Conservation (phyloP, 1,140 invertebrate species). For the Orussus abietinus region DNA sequence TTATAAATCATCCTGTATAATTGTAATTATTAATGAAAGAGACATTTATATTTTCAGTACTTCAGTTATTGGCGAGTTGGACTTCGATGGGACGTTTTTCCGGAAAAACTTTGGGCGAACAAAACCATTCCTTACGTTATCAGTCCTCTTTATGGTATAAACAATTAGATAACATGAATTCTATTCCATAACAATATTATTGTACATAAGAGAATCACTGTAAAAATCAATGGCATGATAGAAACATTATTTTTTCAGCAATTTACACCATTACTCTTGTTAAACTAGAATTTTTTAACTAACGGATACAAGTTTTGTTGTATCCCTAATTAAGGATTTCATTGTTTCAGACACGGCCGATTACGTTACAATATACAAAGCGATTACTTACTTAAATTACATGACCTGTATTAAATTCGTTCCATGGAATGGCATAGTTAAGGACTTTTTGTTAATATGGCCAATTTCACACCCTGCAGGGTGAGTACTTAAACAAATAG, state of each 20-base stretch:
- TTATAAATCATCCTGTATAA: no score
- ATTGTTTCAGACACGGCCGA: slow-evolving; percentile 54
- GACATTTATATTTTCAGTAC: slow-evolving; percentile 24
- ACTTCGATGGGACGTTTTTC: slow-evolving; percentile 63
- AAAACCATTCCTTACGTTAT: slow-evolving; percentile 60
- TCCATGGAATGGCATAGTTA: slow-evolving; percentile 59
- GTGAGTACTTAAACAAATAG: no score
- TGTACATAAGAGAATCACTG: background rate
- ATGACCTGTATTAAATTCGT: slow-evolving; percentile 63
- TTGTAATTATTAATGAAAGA: no score
- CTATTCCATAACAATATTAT: no score
- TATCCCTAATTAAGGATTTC: slow-evolving; percentile 1
- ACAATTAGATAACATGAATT: no score
- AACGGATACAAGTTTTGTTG: slow-evolving; percentile 2
- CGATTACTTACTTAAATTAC: slow-evolving; percentile 58
- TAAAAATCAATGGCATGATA: no score
- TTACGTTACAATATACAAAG: slow-evolving; percentile 58
- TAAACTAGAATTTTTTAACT: no score
- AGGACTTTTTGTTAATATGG: slow-evolving; percentile 64
- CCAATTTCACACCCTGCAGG: slow-evolving; percentile 61
- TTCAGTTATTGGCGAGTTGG: slow-evolving; percentile 59
- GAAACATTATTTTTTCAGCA: no score
- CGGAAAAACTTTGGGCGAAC: slow-evolving; percentile 61
- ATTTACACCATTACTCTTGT: no score
- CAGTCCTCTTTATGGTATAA: slow-evolving; percentile 59